Base-by-base conservation (phyloP, 2,888 invertebrate genomes). In the Andricus curvator region DNA sequence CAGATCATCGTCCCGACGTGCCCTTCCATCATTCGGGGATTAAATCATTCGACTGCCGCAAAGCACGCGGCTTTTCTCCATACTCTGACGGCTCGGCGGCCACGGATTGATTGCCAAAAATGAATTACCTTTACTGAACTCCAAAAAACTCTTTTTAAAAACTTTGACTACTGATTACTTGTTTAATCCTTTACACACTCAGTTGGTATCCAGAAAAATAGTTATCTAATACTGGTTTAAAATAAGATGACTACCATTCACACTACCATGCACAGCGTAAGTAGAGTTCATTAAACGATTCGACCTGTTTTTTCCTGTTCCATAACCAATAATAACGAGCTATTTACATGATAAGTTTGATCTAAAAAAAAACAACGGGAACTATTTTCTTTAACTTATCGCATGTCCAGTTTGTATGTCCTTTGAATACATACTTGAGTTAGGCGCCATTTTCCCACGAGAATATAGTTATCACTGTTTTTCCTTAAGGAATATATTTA, bases 1-100 rank as follows among this genome's bases (percentile, higher is more conserved):
- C 91, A 89, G 91, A 90, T 91, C 91, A 92, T 91, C 90, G 92
- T 89, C 90, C 87, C 89, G 91, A 91, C 91, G 90, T 88, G 90
- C 86, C 89, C 91, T 90, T 92, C 89, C 90, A 91, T 92, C 92
- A 92, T 91, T 91, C 89, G 86, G 90, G 91, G 91, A 91, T 92
- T 92, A 91, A 91, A 92, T 91, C 91, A 90, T 92, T 90, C 88
- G 89, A 88, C 88, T 88, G 86, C 84, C 85, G 82, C 83, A 80
- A 80, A 62, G 25, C 44, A 77, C 44, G 25, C 64, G 51, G 56
- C 20, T 33, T 33, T 56, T 68, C 74, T 13, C n/a, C 20, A 15
- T 2, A 48, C 25, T 48, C n/a, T 64, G 62, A 64, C 62, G 25
- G 15, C 29, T n/a, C 11, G 17, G 6, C 17, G 22, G 62, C 25